Evolutionary conservation across 2,113 vertebrate species (phyloP).

Genomic region (Spea multiplicata): DNA sequence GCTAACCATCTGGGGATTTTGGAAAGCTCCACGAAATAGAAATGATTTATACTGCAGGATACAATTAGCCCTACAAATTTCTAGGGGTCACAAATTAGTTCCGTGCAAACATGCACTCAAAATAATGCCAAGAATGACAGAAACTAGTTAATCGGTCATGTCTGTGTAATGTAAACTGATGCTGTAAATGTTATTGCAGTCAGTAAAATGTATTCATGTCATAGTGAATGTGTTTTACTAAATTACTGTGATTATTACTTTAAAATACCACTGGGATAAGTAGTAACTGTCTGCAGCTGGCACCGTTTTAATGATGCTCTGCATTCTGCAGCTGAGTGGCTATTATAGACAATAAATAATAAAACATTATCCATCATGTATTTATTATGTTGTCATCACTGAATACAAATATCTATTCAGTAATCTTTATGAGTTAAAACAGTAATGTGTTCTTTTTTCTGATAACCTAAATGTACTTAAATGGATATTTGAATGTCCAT

Average conservation of each 20-base stretch:
- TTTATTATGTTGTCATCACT: too few species aligned
- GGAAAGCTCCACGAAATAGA: constrained; percentile 39
- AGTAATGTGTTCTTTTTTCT: too few species aligned
- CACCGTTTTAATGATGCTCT: constrained; percentile 49
- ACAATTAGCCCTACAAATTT: constrained; percentile 37
- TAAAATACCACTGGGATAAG: constrained; percentile 51
- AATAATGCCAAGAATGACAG: constrained; percentile 40
- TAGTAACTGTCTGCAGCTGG: constrained; percentile 62
- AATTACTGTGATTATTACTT: constrained; percentile 57
- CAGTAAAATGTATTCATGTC: constrained; percentile 51
- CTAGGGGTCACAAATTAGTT: constrained; percentile 37
- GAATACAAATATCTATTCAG: too few species aligned
- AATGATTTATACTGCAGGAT: constrained; percentile 23
- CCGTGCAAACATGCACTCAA: constrained; percentile 34
- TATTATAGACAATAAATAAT: constrained; percentile 51
- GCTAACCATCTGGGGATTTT: constrained; percentile 37
- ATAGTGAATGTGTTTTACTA: constrained; percentile 51
- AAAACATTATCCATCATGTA: constrained; percentile 34
- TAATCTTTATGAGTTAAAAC: too few species aligned
- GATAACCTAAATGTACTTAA: too few species aligned
- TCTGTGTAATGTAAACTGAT: constrained; percentile 25
- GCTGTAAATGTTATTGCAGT: constrained; percentile 50
- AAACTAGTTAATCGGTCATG: constrained; percentile 47
- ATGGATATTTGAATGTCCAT: too few species aligned
- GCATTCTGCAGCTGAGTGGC: constrained; percentile 47